Conservation (phyloP, 2,888 invertebrate species). For the Dioctria linearis region DNA sequence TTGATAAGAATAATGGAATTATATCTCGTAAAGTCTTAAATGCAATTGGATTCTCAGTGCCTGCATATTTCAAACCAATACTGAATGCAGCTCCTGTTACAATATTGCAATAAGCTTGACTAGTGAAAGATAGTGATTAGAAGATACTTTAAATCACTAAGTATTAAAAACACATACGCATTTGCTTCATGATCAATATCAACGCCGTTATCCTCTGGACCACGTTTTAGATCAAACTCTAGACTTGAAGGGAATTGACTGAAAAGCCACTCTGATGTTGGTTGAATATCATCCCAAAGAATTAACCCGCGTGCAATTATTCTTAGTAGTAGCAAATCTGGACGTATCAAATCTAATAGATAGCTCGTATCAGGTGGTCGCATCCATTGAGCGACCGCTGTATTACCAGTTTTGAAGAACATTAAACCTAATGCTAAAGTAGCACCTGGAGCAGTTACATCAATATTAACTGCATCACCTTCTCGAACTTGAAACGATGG, state of each 20-base stretch:
- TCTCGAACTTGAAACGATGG: constrained; percentile 91
- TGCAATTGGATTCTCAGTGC: constrained; percentile 88
- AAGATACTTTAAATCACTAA: constrained; percentile 5
- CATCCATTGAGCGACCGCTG: constrained; percentile 92
- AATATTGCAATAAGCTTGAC: constrained; percentile 97
- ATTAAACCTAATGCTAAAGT: constrained; percentile 94
- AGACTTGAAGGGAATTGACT: constrained; percentile 85
- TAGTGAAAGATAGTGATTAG: constrained; percentile 67
- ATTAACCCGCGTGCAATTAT: constrained; percentile 87
- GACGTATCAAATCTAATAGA: constrained; percentile 90
- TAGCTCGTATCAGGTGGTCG: constrained; percentile 91
- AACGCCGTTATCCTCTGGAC: constrained; percentile 77
- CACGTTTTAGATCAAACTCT: constrained; percentile 83
- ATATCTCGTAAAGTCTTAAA: constrained; percentile 77
- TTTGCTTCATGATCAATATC: constrained; percentile 92
- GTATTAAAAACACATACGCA: constrained; percentile 77
- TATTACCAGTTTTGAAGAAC: constrained; percentile 88
- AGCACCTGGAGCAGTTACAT: constrained; percentile 96
- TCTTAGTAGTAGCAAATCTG: constrained; percentile 89
- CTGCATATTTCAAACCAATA: constrained; percentile 93
- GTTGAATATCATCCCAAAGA: constrained; percentile 88
- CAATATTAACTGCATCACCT: constrained; percentile 91
- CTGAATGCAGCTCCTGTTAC: constrained; percentile 95
- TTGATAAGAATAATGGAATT: constrained; percentile 68
- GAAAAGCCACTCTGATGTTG: constrained; percentile 88